These are phyloP conservation scores for Lasiommata megera DNA, from an alignment of 2,888 invertebrate species.

Conservation along the genomic window DNA sequence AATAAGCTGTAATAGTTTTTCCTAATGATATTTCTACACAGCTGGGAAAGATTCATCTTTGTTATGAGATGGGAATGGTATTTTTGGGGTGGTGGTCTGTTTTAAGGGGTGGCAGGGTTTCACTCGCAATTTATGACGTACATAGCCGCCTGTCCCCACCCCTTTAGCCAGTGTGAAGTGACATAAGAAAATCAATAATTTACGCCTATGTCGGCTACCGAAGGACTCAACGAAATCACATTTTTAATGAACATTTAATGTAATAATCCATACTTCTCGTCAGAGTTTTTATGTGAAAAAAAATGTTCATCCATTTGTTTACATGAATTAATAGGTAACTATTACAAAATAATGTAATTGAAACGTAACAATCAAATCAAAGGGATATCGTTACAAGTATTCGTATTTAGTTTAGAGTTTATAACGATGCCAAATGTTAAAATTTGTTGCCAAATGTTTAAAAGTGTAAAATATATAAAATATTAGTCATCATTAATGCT, in stretches of 20 bases:
- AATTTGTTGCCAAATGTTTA: not conserved
- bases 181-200: slow-evolving; percentile 41
- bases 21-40: too few species aligned
- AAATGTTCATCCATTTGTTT: not conserved
- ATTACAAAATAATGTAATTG: too few species aligned
- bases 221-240: slow-evolving; percentile 1
- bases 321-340: not conserved
- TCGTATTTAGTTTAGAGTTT: too few species aligned
- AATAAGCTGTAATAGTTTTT: too few species aligned
- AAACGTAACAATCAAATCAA: too few species aligned
- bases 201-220: slow-evolving; percentile 28
- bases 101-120: slow-evolving; percentile 1
- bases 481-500: slow-evolving; percentile 35
- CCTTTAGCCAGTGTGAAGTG: slow-evolving; percentile 24
- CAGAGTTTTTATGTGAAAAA: too few species aligned
- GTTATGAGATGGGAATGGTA: too few species aligned
- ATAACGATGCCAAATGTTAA: not conserved
- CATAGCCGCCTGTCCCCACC: slow-evolving; percentile 25
- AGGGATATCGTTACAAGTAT: too few species aligned
- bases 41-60: too few species aligned
- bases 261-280: too few species aligned
- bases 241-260: slow-evolving; percentile 1
- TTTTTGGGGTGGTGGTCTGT: not conserved
- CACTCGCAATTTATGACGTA: slow-evolving; percentile 29
- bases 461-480: slow-evolving; percentile 2